Evolutionary conservation across 2,113 vertebrate genomes (phyloP).

Genomic region (Odontesthes bonariensis): DNA sequence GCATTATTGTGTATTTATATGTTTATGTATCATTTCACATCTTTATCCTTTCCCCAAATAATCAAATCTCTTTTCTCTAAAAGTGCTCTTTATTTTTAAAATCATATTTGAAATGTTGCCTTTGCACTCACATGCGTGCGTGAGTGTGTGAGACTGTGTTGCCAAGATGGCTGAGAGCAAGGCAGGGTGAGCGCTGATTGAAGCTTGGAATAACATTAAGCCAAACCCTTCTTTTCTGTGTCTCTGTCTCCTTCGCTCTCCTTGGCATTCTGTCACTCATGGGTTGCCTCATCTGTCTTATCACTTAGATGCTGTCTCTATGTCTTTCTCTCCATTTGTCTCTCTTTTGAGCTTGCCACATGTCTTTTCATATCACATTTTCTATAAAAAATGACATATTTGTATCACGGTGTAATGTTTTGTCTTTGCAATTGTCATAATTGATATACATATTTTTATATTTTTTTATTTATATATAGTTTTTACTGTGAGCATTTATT

Average conservation of each 20-base stretch:
- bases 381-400: not conserved
- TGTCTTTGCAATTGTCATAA: not conserved
- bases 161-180: slow-evolving; percentile 40
- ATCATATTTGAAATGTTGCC: slow-evolving; percentile 57
- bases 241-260: slow-evolving; percentile 45
- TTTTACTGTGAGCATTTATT: too few relatives aligned
- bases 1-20: not conserved
- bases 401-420: not conserved
- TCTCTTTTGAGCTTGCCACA: not conserved
- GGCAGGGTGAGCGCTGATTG: slow-evolving; percentile 59
- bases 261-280: slow-evolving; percentile 58
- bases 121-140: slow-evolving; percentile 45
- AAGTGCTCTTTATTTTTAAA: slow-evolving; percentile 10
- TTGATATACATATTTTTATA: not conserved
- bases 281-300: slow-evolving; percentile 50
- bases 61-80: not conserved
- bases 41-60: slow-evolving; percentile 26
- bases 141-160: slow-evolving; percentile 25
- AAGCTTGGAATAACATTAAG: slow-evolving; percentile 68
- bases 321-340: slow-evolving; percentile 23
- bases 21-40: not conserved
- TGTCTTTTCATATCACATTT: not conserved
- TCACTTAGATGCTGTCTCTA: slow-evolving; percentile 45
- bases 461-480: not conserved
- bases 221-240: slow-evolving; percentile 54